phyloP scores from a whole-genome alignment of 2,888 invertebrate genomes.

The Cosmia trapezina region DNA sequence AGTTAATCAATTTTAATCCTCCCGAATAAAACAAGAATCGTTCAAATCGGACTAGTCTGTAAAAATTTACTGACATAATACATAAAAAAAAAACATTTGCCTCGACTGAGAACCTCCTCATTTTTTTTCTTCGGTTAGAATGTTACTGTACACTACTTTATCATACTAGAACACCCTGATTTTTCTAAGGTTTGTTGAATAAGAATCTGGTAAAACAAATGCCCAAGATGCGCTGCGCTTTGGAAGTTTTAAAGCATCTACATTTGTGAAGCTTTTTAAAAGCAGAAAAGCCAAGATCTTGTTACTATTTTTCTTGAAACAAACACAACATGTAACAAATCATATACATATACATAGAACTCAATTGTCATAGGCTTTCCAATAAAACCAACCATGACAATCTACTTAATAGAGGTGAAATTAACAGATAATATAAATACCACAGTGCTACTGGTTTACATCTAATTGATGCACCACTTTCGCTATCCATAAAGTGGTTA shows the following conservation, averaged over 20 bases:
- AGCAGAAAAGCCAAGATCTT: not conserved
- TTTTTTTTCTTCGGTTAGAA: too few relatives aligned
- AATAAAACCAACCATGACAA: not conserved
- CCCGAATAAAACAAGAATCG: too few relatives aligned
- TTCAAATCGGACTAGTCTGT: too few relatives aligned
- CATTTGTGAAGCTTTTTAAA: not conserved
- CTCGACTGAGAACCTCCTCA: too few relatives aligned
- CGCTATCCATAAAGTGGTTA: not conserved
- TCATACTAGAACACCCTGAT: too few relatives aligned
- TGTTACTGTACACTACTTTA: too few relatives aligned
- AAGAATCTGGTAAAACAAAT: not conserved
- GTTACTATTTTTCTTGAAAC: not conserved
- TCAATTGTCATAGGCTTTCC: not conserved
- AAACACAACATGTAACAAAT: too few relatives aligned
- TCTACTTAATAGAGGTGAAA: not conserved
- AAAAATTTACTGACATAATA: too few relatives aligned
- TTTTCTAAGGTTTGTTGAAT: not conserved
- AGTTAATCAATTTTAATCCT: too few relatives aligned
- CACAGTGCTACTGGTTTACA: not conserved
- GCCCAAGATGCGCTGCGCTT: too few relatives aligned
- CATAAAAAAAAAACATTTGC: too few relatives aligned
- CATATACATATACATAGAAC: too few relatives aligned
- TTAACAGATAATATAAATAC: conserved; percentile 13
- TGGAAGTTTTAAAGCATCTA: not conserved
- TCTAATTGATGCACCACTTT: not conserved